phyloP scores from a whole-genome alignment of 2,888 invertebrate genomes.

The Sylvicola fuscatus region DNA sequence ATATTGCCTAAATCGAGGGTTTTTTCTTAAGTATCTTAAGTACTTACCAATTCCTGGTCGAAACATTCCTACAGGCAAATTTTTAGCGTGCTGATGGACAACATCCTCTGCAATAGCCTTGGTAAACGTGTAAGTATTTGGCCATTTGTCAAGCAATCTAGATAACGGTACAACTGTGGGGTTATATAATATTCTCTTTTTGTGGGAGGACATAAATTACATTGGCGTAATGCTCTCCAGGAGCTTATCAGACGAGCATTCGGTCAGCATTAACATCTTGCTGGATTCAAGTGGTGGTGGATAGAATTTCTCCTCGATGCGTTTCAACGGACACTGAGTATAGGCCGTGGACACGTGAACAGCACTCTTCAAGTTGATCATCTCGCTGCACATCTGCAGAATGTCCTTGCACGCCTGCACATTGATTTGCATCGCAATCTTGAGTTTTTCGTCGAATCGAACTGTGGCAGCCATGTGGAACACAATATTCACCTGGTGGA shows the following conservation, averaged over 20 bases:
- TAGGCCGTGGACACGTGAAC: constrained; percentile 39
- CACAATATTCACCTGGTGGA: constrained; percentile 24
- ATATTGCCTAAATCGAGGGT: too few relatives aligned
- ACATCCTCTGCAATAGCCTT: constrained; percentile 75
- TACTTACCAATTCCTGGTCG: constrained; percentile 62
- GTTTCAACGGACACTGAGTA: constrained; percentile 28
- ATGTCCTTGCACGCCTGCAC: constrained; percentile 45
- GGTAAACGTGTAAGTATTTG: constrained; percentile 82
- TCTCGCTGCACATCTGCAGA: constrained; percentile 40
- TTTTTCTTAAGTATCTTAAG: too few relatives aligned
- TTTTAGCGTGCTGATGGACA: constrained; percentile 38
- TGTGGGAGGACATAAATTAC: constrained; percentile 15
- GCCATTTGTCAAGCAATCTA: constrained; percentile 48
- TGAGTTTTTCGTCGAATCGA: constrained; percentile 52
- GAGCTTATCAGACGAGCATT: constrained; percentile 29
- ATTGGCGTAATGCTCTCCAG: constrained; percentile 31
- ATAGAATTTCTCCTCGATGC: constrained; percentile 34
- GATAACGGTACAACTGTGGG: background rate
- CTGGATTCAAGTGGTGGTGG: constrained; percentile 29
- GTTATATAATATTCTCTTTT: too few relatives aligned
- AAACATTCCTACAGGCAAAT: constrained; percentile 63
- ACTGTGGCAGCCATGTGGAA: constrained; percentile 38
- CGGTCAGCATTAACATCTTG: constrained; percentile 28
- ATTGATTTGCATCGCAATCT: constrained; percentile 51
- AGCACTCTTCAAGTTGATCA: constrained; percentile 28